Evolutionary conservation across 2,797 vertebrate species (phyloP), one percentile per base, ranked within the genome.

Genomic region (Phylloscopus collybita): DNA sequence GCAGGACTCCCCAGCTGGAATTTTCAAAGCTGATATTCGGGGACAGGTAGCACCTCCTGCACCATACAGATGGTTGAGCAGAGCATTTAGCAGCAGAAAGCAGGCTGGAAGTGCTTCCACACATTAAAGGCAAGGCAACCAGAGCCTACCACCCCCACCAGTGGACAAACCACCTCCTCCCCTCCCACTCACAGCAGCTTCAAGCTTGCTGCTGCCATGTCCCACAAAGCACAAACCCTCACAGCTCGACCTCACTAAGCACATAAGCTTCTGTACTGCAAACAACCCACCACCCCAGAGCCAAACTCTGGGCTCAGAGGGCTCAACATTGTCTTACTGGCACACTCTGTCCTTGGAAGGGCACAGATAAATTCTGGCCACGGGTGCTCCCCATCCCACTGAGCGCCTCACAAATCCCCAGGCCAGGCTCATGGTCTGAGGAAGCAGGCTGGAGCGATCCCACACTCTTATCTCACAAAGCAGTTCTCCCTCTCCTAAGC

Each of bases 401-500:
- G 54, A 66, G 44, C 67, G 34, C 18, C 70, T 29, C 18, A 5
- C 17, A 45, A 45, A 59, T 23, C 23, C 47, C 36, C 18, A 36
- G 49, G 51, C 42, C 59, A 42, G 67, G 67, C 60, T 53, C 34
- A 11, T 1, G 17, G 66, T 19, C 27, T 25, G 81, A 73, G 11
- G 13, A 38, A 57, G 93, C 34, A 47, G 67, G 86, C 79, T 79
- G 87, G 62, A 85, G 82, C 78, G 87, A 91, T 90, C 86, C 92
- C 20, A 54, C n/a, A 14, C 90, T 94, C 66, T 95, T 93, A 96
- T 87, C 96, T 95, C 89, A 54, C 50, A 64, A 83, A 96, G 74
- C 95, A 95, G 79, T 89, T 92, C 75, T 95, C 91, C 90, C 78
- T 29, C 81, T 96, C 86, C 89, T 84, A 93, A 90, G 19, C 95